These are phyloP conservation scores for Odontothrips loti DNA, from an alignment of 2,888 invertebrate genomes.

Conservation along the genomic window DNA sequence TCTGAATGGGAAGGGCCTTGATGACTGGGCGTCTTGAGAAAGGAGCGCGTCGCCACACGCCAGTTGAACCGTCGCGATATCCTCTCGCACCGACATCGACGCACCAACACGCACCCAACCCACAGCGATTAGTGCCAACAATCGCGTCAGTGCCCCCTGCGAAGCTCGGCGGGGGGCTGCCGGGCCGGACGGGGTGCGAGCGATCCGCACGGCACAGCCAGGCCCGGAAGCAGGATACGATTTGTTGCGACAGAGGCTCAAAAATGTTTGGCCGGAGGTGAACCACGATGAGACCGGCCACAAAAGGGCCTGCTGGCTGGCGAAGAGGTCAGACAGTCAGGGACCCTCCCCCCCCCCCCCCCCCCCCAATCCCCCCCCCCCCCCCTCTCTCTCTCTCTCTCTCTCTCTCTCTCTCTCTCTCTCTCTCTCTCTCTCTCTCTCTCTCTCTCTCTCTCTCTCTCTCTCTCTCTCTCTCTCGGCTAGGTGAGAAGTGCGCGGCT, in stretches of 20 bases:
- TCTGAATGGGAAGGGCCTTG: background rate
- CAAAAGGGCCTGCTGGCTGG: background rate
- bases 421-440: no score
- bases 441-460: no score
- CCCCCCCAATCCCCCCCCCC: background rate
- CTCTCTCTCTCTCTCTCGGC: background rate
- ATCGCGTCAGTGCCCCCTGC: background rate
- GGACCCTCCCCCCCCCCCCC: background rate
- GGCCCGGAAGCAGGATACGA: slow-evolving; percentile 17
- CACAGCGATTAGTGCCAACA: no score
- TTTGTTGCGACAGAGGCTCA: slow-evolving; percentile 24
- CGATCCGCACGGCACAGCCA: no score
- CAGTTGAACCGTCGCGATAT: background rate
- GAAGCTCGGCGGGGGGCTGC: background rate
- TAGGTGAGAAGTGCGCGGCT: background rate
- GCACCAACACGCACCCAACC: no score
- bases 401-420: no score
- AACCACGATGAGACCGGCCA: background rate
- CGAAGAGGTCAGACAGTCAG: background rate
- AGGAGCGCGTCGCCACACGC: background rate
- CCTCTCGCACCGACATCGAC: background rate
- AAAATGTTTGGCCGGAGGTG: slow-evolving; percentile 3
- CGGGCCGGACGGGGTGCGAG: background rate
- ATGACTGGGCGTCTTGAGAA: background rate
- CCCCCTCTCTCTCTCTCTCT: no score